These are phyloP conservation scores for Proisotoma minuta DNA, from an alignment of 2,888 invertebrate species.

Conservation along the genomic window DNA sequence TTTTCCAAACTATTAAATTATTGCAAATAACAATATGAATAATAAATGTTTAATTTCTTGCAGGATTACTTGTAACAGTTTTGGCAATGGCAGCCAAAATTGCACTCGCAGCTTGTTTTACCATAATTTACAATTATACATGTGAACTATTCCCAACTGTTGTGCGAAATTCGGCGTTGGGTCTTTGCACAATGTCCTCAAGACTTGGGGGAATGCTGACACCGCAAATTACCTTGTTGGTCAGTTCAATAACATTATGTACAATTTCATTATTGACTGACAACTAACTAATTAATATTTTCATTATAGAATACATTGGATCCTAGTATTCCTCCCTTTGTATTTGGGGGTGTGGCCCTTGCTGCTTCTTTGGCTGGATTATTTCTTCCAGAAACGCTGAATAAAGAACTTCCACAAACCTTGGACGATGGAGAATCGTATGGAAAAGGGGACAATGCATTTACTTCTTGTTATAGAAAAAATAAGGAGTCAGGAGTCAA, in stretches of 20 bases:
- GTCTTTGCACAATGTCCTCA: conserved; percentile 79
- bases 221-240: conserved; percentile 69
- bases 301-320: conserved; percentile 63
- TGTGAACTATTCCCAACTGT: conserved; percentile 76
- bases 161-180: conserved; percentile 74
- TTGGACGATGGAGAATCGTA: conserved; percentile 76
- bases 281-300: not conserved
- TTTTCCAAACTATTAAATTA: not conserved
- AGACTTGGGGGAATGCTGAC: conserved; percentile 74
- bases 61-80: conserved; percentile 37
- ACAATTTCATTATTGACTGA: not conserved
- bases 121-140: conserved; percentile 79
- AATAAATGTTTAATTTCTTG: conserved; percentile 8
- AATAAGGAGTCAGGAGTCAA: not conserved
- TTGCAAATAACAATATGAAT: not conserved
- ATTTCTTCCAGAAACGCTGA: conserved; percentile 74
- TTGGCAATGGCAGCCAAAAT: conserved; percentile 66
- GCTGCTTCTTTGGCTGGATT: conserved; percentile 68
- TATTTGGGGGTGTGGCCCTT: conserved; percentile 69
- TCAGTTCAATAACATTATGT: conserved; percentile 35
- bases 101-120: conserved; percentile 77
- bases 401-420: conserved; percentile 77
- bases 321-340: conserved; percentile 70
- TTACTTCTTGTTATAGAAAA: conserved; percentile 54
- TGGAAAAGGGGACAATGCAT: conserved; percentile 75